Percentiles rank a stretch among this genome's conserved stretches.
These are phyloP conservation scores for Chaetodon trifascialis DNA, from an alignment of 2,113 vertebrate genomes.

Conservation along the genomic window DNA sequence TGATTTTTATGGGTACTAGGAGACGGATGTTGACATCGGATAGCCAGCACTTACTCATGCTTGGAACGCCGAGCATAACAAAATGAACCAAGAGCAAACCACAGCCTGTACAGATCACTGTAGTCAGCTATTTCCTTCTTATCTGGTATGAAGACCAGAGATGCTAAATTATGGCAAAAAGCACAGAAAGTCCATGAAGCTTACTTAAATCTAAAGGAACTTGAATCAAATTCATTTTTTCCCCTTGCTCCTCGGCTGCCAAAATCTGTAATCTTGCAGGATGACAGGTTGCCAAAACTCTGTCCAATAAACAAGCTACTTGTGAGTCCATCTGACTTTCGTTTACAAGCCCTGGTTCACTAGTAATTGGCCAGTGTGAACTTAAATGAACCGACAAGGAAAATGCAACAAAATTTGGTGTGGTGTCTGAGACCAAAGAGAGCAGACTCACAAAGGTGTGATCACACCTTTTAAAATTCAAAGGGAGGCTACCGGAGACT, in stretches of 20 bases:
- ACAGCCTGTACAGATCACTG: constrained; percentile 25
- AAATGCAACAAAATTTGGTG: constrained; percentile 39
- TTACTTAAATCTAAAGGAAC: constrained; percentile 23
- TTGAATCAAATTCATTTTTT: constrained; percentile 8
- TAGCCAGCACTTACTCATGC: constrained; percentile 44
- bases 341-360: constrained; percentile 58
- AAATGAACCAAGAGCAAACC: constrained; percentile 34
- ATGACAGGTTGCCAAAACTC: constrained; percentile 53
- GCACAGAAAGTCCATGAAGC: constrained; percentile 1
- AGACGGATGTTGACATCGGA: constrained; percentile 33
- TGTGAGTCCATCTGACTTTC: constrained; percentile 61
- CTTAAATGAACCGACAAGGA: constrained; percentile 65
- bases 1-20: constrained; percentile 34
- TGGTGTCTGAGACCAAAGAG: constrained; percentile 48
- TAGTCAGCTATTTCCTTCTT: constrained; percentile 25
- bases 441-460: constrained; percentile 47
- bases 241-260: constrained; percentile 3
- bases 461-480: constrained; percentile 41
- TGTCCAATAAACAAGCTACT: constrained; percentile 63
- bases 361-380: constrained; percentile 60
- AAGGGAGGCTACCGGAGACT: not conserved
- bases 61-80: constrained; percentile 35
- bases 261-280: constrained; percentile 49
- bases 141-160: constrained; percentile 34
- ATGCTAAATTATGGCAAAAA: constrained; percentile 35